Evolutionary conservation across 2,797 vertebrate genomes (phyloP), one percentile per base, ranked within the genome.

Genomic region (Rhinophrynus dorsalis): DNA sequence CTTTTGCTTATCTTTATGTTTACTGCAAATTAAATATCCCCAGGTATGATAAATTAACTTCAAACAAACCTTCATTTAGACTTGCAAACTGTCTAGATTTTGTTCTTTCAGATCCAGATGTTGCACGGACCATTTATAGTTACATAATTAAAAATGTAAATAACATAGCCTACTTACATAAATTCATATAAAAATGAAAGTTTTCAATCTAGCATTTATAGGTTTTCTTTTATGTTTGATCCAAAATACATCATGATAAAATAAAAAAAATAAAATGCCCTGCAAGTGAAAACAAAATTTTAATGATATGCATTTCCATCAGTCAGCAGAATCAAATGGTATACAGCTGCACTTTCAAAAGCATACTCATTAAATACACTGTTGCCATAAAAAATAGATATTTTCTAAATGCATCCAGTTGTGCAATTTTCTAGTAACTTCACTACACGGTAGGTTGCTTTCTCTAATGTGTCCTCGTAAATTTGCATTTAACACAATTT

Each of bases 311-410:
- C 60, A 59, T 65, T 59, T 72, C 35, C 42, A 35, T 72, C 54
- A 65, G 69, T 66, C 69, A 72, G 69, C 61, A 52, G 42, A 44
- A 72, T 65, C 26, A 65, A 54, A 58, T 64, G 29, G 33, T 72
- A 56, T 48, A 40, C 69, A 72, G 69, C 69, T 72, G 61, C 51
- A 37, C 54, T 44, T 50, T 44, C 12, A 72, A 68, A 65, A 33
- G 54, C 61, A 59, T 8, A 24, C 26, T 65, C 68, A 64, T 65
- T 64, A 72, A 58, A 59, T 45, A 30, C 26, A 52, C 54, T 27
- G 52, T 48, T 70, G 23, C 55, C 68, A 63, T 40, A 17, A 64
- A 47, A 70, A 58, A 48, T 51, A 55, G 11, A 23, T 42, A 17
- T 27, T 44, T 48, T 48, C 12, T 18, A 55, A 48, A 29, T 27